A percentile compares a stretch with the other conserved stretches of the same genome.
Conservation (phyloP, 2,113 vertebrate species). For the Calonectris borealis region DNA sequence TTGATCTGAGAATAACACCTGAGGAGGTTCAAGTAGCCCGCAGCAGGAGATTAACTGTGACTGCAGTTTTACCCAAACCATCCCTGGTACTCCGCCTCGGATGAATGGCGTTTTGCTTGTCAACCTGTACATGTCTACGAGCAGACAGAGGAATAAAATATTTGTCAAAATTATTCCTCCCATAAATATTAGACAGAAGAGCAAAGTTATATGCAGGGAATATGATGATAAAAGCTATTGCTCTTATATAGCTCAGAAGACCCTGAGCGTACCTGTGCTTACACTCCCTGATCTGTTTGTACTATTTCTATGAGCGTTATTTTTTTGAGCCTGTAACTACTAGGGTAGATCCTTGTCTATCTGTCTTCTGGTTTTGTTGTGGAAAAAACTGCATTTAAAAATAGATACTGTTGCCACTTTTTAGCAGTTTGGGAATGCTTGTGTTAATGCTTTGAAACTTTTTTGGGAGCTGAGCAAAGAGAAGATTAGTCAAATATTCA, state of each 20-base stretch:
- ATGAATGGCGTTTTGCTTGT: background rate
- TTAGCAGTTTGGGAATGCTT: background rate
- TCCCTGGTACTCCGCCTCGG: background rate
- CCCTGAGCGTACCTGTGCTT: background rate
- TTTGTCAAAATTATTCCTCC: background rate
- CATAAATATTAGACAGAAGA: background rate
- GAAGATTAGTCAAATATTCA: background rate
- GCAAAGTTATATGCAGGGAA: background rate
- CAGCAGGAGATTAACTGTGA: background rate
- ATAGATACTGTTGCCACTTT: background rate
- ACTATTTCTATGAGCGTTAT: background rate
- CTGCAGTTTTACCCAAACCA: background rate
- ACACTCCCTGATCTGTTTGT: background rate
- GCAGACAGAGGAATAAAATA: background rate
- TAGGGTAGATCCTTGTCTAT: background rate
- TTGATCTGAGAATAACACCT: background rate
- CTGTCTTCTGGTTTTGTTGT: background rate
- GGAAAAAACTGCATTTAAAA: background rate
- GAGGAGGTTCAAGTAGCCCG: background rate
- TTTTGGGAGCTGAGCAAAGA: background rate
- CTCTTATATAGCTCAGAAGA: background rate
- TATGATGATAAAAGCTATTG: background rate
- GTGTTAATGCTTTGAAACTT: background rate
- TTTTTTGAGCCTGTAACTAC: background rate
- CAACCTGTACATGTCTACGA: background rate